Conservation (phyloP, 2,113 vertebrate species). For the Cyanoramphus novaezelandiae region DNA sequence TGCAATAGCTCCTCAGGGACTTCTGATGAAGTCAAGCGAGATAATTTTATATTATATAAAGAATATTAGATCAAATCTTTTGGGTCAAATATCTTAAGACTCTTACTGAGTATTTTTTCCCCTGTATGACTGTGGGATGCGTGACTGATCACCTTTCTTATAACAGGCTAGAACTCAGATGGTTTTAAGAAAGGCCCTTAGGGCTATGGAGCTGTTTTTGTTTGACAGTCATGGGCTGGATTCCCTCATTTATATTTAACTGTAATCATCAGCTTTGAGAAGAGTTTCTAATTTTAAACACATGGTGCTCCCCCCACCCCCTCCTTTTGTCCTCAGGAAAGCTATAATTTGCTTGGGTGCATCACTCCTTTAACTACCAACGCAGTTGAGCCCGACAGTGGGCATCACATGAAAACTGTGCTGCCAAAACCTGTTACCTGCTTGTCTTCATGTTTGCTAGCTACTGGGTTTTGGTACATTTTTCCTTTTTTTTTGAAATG, state of each 20-base stretch:
- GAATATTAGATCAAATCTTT: slow-evolving; percentile 57
- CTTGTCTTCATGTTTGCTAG: background rate
- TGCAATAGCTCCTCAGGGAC: slow-evolving; percentile 32
- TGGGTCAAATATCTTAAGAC: slow-evolving; percentile 39
- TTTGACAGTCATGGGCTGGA: slow-evolving; percentile 54
- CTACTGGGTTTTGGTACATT: background rate
- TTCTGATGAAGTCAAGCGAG: slow-evolving; percentile 54
- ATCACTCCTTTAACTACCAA: slow-evolving; percentile 7
- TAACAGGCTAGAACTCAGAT: slow-evolving; percentile 13
- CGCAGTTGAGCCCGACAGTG: background rate
- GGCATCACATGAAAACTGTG: background rate
- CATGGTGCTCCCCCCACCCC: background rate
- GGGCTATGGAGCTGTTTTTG: slow-evolving; percentile 45
- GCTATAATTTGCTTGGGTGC: slow-evolving; percentile 47
- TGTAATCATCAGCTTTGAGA: slow-evolving; percentile 60
- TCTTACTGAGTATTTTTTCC: slow-evolving; percentile 19
- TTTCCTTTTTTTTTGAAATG: background rate
- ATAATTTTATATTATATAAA: slow-evolving; percentile 61
- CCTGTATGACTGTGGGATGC: background rate
- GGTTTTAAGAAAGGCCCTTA: slow-evolving; percentile 47
- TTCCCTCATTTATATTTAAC: slow-evolving; percentile 74
- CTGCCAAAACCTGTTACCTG: background rate
- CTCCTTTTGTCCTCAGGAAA: slow-evolving; percentile 45
- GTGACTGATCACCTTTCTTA: slow-evolving; percentile 49
- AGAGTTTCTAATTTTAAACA: slow-evolving; percentile 70